Evolutionary conservation across 2,888 invertebrate genomes (phyloP).

Genomic region (Prosapia bicincta): DNA sequence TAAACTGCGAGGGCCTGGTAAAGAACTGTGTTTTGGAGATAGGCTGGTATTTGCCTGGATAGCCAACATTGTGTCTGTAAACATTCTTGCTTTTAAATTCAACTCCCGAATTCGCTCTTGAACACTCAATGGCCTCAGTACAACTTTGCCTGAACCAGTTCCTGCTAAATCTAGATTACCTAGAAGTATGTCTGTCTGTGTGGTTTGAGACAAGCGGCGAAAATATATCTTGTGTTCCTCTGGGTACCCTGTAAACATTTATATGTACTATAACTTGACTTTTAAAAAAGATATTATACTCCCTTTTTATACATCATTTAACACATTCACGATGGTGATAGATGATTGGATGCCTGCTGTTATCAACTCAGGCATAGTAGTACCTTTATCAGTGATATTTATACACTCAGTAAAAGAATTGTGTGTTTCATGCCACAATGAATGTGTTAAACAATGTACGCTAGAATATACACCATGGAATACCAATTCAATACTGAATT

Average conservation of each 20-base stretch:
- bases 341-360: no score
- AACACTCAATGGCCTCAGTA: constrained; percentile 46
- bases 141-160: constrained; percentile 44
- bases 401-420: no score
- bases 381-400: no score
- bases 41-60: constrained; percentile 43
- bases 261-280: no score
- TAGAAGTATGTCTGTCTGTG: constrained; percentile 48
- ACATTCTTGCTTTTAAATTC: constrained; percentile 49
- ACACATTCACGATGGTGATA: no score
- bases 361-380: no score
- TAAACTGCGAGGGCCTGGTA: constrained; percentile 43
- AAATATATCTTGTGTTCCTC: constrained; percentile 47
- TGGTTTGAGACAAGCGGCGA: constrained; percentile 48
- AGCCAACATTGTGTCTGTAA: constrained; percentile 49
- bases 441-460: no score
- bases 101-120: constrained; percentile 50
- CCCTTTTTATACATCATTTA: no score
- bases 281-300: no score
- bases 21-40: constrained; percentile 41
- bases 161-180: constrained; percentile 46
- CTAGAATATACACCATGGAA: no score
- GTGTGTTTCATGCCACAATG: no score
- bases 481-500: no score
- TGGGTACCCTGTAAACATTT: constrained; percentile 41